Evolutionary conservation across 92 coral and sea anemone genomes (phyloP), one percentile per base, ranked within the genome.

Genomic region (Phenganax marumi): DNA sequence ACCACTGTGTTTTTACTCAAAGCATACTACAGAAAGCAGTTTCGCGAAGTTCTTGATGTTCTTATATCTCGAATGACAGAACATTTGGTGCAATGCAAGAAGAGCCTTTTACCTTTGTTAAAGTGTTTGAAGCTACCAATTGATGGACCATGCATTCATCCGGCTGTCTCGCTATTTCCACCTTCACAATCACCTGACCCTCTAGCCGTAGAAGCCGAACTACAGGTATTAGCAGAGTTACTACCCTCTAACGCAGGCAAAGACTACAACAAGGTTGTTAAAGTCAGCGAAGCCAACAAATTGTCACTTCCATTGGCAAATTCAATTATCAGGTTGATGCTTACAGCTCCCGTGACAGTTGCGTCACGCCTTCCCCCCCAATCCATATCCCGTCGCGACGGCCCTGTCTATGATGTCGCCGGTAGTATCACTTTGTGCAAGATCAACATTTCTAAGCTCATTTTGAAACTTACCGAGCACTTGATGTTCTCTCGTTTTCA

Each of bases 231-330:
- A n/a, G 26, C 47, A n/a, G 43, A 75, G 63, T 17, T 75, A 52
- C 50, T 75, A 53, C 80, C 80, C 50, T 17, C 80, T 50, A 53
- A 9, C 8, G 56, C 10, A 0, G 80, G 65, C 0, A 51, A 18
- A 18, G 64, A 51, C 25, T 75, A 25, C 12, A 75, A 19, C 80
- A 75, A 75, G 65, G 64, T 75, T 9, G 64, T 75, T 51, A 63
- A 75, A 75, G 61, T 75, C 80, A 75, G 80, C 47, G 43, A 75
- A 53, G 63, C 80, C 64, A 75, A 75, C 64, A 72, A 72, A 72
- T 26, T 50, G 12, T 11, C 57, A 26, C 77, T 72, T 72, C 57
- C 77, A 50, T 50, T 51, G 47, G 64, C 80, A 50, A 75, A 75
- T 53, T 75, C 80, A 2, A 53, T 19, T 0, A n/a, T 75, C 80